A percentile compares a stretch with the other conserved stretches of the same genome.
These are phyloP conservation scores for Drosophila siamana DNA, from an alignment of 2,888 invertebrate genomes.

Conservation along the genomic window DNA sequence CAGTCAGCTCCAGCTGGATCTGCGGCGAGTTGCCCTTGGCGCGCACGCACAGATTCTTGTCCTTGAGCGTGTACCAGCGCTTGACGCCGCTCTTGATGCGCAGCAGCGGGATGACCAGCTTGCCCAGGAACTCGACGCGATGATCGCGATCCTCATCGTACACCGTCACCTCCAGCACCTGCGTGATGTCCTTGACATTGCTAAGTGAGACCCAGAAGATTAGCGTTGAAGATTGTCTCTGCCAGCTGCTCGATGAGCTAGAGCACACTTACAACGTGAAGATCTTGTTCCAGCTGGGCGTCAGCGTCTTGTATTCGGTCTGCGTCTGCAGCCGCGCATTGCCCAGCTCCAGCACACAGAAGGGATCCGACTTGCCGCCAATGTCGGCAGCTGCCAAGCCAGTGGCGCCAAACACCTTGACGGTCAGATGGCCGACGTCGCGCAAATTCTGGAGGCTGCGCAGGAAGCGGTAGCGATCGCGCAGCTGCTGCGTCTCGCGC, in stretches of 20 bases:
- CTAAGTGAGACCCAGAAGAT: conserved; percentile 84
- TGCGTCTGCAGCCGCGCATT: conserved; percentile 98
- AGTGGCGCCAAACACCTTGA: conserved; percentile 94
- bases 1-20: conserved; percentile 91
- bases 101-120: conserved; percentile 94
- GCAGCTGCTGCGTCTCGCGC: conserved; percentile 88
- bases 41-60: conserved; percentile 94
- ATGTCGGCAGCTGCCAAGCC: conserved; percentile 97
- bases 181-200: conserved; percentile 98
- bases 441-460: conserved; percentile 90
- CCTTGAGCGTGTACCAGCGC: conserved; percentile 98
- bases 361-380: conserved; percentile 99
- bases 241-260: too few species aligned
- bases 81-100: conserved; percentile 95
- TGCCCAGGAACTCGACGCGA: conserved; percentile 98
- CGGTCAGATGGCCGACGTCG: conserved; percentile 97
- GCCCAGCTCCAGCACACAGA: conserved; percentile 97
- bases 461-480: conserved; percentile 87
- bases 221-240: not conserved
- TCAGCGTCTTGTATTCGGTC: conserved; percentile 98
- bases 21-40: conserved; percentile 97
- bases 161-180: conserved; percentile 96
- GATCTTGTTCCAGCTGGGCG: conserved; percentile 99
- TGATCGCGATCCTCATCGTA: conserved; percentile 99
- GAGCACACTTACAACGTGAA: conserved; percentile 95